Conservation (phyloP, 2,888 invertebrate genomes). For the Prosopocoilus inquinatus region DNA sequence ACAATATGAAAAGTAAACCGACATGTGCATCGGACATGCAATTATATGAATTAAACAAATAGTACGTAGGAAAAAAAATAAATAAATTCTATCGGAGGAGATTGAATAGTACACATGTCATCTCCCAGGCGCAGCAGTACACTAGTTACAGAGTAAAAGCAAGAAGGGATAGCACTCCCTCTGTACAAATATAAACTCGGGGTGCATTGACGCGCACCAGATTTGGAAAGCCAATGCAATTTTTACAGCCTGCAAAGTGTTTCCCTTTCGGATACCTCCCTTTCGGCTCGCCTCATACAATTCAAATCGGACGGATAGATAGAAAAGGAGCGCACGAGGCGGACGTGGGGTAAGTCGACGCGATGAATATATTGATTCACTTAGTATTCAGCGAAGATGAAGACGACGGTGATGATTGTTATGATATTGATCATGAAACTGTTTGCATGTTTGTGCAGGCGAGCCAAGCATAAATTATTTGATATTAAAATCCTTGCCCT, state of each 20-base stretch:
- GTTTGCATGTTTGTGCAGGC: constrained; percentile 28
- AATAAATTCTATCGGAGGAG: constrained; percentile 5
- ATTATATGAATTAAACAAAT: constrained; percentile 10
- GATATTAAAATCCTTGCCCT: constrained; percentile 22
- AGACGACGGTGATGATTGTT: constrained; percentile 20
- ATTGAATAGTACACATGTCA: constrained; percentile 27
- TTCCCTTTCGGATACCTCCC: constrained; percentile 6
- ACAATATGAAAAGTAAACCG: no score
- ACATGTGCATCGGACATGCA: constrained; percentile 10
- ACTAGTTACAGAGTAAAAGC: constrained; percentile 25
- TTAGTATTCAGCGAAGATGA: constrained; percentile 23
- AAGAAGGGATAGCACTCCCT: constrained; percentile 28
- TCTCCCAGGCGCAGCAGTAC: constrained; percentile 25
- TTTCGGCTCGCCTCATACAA: constrained; percentile 5
- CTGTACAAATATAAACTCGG: constrained; percentile 33
- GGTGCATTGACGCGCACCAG: constrained; percentile 36
- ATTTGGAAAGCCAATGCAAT: constrained; percentile 35
- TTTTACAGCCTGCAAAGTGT: constrained; percentile 19
- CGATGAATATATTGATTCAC: constrained; percentile 22
- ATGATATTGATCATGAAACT: constrained; percentile 20
- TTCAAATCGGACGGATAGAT: background rate
- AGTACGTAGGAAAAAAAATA: constrained; percentile 19
- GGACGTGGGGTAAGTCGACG: background rate
- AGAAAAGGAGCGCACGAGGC: constrained; percentile 6
- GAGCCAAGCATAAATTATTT: constrained; percentile 30